phyloP scores from a whole-genome alignment of 2,888 invertebrate genomes.

The Nasonovia ribisnigri region DNA sequence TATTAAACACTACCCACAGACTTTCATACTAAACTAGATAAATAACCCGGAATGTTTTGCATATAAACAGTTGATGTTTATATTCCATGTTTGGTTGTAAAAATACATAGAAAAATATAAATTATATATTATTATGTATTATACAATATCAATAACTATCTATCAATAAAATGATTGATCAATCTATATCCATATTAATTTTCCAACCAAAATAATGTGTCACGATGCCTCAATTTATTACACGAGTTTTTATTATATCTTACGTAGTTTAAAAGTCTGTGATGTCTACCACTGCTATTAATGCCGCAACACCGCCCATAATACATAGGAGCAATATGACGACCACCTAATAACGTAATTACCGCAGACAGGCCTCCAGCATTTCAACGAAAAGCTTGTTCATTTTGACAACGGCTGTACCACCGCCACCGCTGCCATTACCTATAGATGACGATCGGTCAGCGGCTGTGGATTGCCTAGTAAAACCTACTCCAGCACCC shows the following conservation, averaged over 20 bases:
- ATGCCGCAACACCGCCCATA: background rate
- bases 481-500: conserved; percentile 73
- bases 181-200: background rate
- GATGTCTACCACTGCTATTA: background rate
- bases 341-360: background rate
- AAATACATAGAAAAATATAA: background rate
- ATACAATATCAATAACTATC: background rate
- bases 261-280: conserved; percentile 11
- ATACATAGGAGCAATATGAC: background rate
- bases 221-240: background rate
- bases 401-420: conserved; percentile 78
- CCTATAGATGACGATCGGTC: background rate
- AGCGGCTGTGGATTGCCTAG: conserved; percentile 6
- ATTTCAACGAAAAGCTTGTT: conserved; percentile 97
- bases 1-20: conserved; percentile 42
- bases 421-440: background rate
- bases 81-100: background rate
- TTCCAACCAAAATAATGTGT: background rate
- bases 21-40: conserved; percentile 12
- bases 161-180: too few relatives aligned
- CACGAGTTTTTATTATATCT: background rate
- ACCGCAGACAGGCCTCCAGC: conserved; percentile 80
- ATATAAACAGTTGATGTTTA: background rate
- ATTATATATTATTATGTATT: background rate
- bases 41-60: conserved; percentile 33